Base-by-base conservation (phyloP, 2,888 invertebrate genomes). In the Nesidiocoris tenuis region DNA sequence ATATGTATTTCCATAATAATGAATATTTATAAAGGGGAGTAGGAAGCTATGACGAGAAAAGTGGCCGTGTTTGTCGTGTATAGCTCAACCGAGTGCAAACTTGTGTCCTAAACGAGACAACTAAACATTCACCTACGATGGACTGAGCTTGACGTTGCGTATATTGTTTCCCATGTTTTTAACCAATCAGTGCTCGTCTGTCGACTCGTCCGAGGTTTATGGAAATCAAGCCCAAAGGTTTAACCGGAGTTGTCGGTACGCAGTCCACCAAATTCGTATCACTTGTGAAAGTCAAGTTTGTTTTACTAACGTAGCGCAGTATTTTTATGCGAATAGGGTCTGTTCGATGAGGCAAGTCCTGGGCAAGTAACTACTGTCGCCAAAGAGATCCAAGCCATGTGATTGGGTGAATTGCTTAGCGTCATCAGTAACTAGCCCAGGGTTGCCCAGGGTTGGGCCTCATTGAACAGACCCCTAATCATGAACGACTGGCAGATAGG, bases 1-100 rank as follows among this genome's bases (percentile, higher is more conserved):
- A 72, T 72, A 72, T 72, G 72, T 72, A 72, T 72, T 72, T 72
- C 72, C 72, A 72, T 72, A 72, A 72, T 72, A 72, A 72, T 72
- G 72, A 72, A 72, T 72, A 72, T 72, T 72, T 72, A 72, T 72
- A 72, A 72, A 72, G 61, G 61, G 61, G 22, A 56, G 54, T 3
- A n/a, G 39, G n/a, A 22, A 61, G 39, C 39, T 39, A 39, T 39
- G 39, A 39, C 39, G 39, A 39, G 39, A 39, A 39, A 39, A 39
- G 39, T 39, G 39, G 39, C 39, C 39, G 39, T 39, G 39, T 39
- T 39, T 39, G 39, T 12, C 39, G 39, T 22, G 72, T 7, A 23
- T 17, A 63, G 63, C 25, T 18, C 59, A 17, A 61, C 61, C 72
- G 61, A 72, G 72, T 72, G 72, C 22, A 23, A 72, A 72, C 72